Percentiles rank a stretch among this genome's conserved stretches.
Conservation (phyloP, 2,888 invertebrate species). For the Coremacera marginata region DNA sequence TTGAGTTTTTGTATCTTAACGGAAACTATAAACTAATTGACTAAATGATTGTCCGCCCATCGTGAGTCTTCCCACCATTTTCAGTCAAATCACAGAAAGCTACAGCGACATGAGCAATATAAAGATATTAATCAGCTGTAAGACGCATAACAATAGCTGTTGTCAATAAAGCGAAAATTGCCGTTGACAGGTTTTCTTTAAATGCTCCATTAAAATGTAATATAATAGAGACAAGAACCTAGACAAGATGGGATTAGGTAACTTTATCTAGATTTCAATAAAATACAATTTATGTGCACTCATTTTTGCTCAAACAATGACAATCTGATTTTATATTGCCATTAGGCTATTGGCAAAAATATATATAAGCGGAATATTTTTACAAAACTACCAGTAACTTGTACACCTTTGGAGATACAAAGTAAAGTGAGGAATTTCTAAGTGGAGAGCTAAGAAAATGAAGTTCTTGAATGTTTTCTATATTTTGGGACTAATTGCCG, state of each 20-base stretch:
- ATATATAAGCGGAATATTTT: slow-evolving; percentile 17
- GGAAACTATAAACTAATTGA: slow-evolving; percentile 51
- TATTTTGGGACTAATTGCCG: slow-evolving; percentile 59
- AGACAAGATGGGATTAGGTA: not conserved
- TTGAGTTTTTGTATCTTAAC: too few species aligned
- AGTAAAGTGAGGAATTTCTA: not conserved
- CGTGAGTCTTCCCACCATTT: not conserved
- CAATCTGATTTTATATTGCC: not conserved
- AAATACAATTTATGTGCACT: slow-evolving; percentile 15
- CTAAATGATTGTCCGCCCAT: slow-evolving; percentile 58
- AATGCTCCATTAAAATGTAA: not conserved
- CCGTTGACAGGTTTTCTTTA: slow-evolving; percentile 33
- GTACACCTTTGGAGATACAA: not conserved
- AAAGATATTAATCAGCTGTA: slow-evolving; percentile 11
- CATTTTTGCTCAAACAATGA: not conserved
- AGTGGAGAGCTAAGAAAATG: slow-evolving; percentile 52
- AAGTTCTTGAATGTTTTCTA: slow-evolving; percentile 63
- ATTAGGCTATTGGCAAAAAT: not conserved
- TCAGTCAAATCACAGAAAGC: not conserved
- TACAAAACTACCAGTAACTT: not conserved
- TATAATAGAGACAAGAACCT: not conserved
- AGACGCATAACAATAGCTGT: not conserved
- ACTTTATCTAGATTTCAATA: slow-evolving; percentile 4
- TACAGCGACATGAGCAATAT: not conserved
- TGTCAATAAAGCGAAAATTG: slow-evolving; percentile 19